Percentiles rank a stretch among this genome's conserved stretches.
Evolutionary conservation across 2,797 vertebrate genomes (phyloP).

Genomic region (Carduelis carduelis): DNA sequence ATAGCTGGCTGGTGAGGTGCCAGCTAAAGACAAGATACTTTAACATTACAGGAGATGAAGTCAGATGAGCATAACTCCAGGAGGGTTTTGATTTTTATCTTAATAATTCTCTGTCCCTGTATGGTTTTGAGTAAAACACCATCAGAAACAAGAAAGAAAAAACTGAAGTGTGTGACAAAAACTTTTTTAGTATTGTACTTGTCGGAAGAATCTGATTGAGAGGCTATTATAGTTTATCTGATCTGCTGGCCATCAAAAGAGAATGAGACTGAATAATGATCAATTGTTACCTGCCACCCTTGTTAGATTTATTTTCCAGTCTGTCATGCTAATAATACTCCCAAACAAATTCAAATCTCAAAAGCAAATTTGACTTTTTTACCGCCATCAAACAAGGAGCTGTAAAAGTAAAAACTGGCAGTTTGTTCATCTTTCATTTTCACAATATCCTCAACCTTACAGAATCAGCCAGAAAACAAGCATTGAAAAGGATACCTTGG

Average conservation of each 20-base stretch:
- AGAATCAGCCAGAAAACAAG: not conserved
- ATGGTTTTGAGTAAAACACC: not conserved
- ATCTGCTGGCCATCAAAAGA: not conserved
- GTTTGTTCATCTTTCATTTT: not conserved
- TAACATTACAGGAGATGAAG: not conserved
- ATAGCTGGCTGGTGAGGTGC: constrained; percentile 5
- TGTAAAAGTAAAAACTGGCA: not conserved
- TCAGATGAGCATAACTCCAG: constrained; percentile 3
- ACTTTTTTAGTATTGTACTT: not conserved
- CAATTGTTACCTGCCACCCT: not conserved
- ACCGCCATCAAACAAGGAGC: not conserved
- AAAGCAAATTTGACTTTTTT: not conserved
- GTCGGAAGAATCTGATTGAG: not conserved
- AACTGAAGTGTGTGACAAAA: not conserved
- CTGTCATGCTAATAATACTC: not conserved
- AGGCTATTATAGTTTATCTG: not conserved
- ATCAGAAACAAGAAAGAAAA: not conserved
- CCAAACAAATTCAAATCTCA: not conserved
- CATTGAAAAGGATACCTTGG: not conserved
- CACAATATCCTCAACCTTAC: not conserved
- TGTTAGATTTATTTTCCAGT: not conserved
- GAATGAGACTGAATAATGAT: not conserved
- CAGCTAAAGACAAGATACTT: constrained; percentile 11
- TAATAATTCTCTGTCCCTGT: not conserved
- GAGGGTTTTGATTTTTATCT: constrained; percentile 45